Evolutionary conservation across 2,113 vertebrate species (phyloP), one percentile per base, ranked within the genome.

Genomic region (Bagarius yarrelli): DNA sequence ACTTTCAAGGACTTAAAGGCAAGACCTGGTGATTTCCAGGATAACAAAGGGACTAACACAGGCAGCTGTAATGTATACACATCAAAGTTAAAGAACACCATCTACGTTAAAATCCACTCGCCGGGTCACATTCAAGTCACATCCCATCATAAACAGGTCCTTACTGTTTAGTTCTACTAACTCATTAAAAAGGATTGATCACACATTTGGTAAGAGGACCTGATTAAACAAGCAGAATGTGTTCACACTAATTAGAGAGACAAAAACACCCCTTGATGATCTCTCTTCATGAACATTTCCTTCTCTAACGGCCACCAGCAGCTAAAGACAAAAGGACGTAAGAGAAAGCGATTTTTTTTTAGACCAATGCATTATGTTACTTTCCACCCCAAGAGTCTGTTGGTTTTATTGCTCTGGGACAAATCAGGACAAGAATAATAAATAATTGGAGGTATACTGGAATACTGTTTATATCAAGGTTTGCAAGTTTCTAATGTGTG

Each of bases 1-100:
- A 78, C 21, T 5, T 74, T 67, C 66, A 0, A 59, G 69, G 27
- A 80, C 56, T 67, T 67, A 56, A 47, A 75, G 36, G 67, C 53
- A 76, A 53, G 44, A 56, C 71, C 52, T 5, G 27, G 47, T 76
- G 52, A 76, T 76, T 56, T 61, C 69, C 47, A 64, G 56, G 52
- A 64, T 32, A 59, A 73, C 79, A 55, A 64, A 52, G 55, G n/a
- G 59, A 64, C n/a, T 30, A 55, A 74, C 53, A 74, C 30, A 55
- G 73, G 30, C 50, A 53, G 9, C 47, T 53, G 70, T 53, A 53
- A n/a, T n/a, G 44, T 50, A 55, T 64, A 36, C 50, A 55, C 21
- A 8, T 56, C 50, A n/a, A 40, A 53, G 53, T 27, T 27, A 44
- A 63, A 56, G 63, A 56, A 23, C 25, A 61, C 57, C 11, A 19